These are phyloP conservation scores for Triops cancriformis DNA, from an alignment of 1,140 invertebrate species.

Conservation along the genomic window DNA sequence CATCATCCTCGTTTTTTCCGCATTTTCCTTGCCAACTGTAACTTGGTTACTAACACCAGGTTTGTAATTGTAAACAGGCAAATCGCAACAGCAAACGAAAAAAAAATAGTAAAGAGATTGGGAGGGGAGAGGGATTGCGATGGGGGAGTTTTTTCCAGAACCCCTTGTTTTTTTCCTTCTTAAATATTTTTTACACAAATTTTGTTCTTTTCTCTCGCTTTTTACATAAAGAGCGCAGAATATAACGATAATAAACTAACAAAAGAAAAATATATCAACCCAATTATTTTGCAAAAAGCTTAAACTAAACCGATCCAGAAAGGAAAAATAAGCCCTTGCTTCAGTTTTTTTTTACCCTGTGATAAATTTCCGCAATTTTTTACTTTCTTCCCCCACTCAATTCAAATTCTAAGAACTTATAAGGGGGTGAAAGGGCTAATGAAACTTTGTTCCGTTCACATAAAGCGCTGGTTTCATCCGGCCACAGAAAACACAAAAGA, in stretches of 20 bases:
- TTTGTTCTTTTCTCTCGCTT: background rate
- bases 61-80: background rate
- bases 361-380: background rate
- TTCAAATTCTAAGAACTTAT: background rate
- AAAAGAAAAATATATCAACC: background rate
- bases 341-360: slow-evolving; percentile 5
- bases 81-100: background rate
- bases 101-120: background rate
- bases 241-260: background rate
- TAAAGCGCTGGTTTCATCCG: background rate
- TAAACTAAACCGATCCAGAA: background rate
- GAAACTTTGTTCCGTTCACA: background rate
- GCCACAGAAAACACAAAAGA: background rate
- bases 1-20: background rate
- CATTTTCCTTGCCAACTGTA: slow-evolving; percentile 9
- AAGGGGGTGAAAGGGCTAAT: background rate
- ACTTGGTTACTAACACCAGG: slow-evolving; percentile 8
- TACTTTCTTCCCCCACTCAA: background rate
- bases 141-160: background rate
- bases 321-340: background rate
- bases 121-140: background rate
- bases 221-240: background rate
- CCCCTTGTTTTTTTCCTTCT: background rate
- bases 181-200: background rate
- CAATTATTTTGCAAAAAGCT: background rate